Conservation (phyloP, 2,888 invertebrate species). For the Cynaeus angustus region DNA sequence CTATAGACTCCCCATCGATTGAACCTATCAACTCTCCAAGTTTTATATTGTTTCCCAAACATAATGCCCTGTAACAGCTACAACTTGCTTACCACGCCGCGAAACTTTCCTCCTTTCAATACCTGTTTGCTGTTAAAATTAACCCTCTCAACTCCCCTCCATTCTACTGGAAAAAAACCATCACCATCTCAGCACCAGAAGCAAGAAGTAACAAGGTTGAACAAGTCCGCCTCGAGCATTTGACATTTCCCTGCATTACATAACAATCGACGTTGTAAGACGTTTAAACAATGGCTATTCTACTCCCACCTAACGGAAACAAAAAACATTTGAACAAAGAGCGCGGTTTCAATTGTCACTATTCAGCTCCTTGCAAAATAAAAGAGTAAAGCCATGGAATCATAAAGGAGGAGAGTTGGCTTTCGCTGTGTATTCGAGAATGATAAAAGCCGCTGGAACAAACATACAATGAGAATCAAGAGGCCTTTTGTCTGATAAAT, state of each 20-base stretch:
- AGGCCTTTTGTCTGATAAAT: slow-evolving; percentile 68
- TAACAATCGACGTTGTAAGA: slow-evolving; percentile 68
- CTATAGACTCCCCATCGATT: background rate
- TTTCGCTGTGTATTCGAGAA: slow-evolving; percentile 66
- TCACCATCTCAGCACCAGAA: slow-evolving; percentile 1
- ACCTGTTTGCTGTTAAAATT: slow-evolving; percentile 3
- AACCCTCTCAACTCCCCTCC: slow-evolving; percentile 1
- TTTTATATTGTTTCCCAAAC: slow-evolving; percentile 4
- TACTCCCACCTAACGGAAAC: slow-evolving; percentile 68
- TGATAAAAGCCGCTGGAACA: slow-evolving; percentile 69
- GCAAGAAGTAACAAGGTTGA: slow-evolving; percentile 44
- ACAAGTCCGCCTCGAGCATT: slow-evolving; percentile 62
- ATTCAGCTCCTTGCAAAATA: slow-evolving; percentile 68
- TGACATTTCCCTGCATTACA: slow-evolving; percentile 67
- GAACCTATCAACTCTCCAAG: background rate
- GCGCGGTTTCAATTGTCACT: slow-evolving; percentile 70
- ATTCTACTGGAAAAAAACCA: slow-evolving; percentile 3
- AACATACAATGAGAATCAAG: slow-evolving; percentile 69
- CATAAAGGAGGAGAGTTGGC: slow-evolving; percentile 63
- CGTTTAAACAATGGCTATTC: slow-evolving; percentile 69
- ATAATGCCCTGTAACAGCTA: background rate
- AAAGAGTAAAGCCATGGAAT: slow-evolving; percentile 66
- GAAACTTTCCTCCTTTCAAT: slow-evolving; percentile 3
- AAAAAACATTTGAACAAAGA: slow-evolving; percentile 68
- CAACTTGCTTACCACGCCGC: slow-evolving; percentile 5